Evolutionary conservation across 2,113 vertebrate genomes (phyloP).

Genomic region (Caloenas nicobarica): DNA sequence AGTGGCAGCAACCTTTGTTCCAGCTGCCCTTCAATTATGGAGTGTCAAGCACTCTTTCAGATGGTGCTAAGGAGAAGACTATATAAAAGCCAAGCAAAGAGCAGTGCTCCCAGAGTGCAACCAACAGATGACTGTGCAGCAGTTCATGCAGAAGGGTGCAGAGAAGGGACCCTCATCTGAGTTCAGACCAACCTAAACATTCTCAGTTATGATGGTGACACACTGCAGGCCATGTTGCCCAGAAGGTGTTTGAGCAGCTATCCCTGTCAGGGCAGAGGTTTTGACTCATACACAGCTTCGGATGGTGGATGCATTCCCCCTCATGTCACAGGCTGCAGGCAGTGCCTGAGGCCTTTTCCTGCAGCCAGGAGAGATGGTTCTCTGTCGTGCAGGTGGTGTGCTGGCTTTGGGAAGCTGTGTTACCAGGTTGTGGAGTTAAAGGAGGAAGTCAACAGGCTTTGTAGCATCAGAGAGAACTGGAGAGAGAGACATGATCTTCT

Average conservation of each 20-base stretch:
- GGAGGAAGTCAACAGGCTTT: not conserved
- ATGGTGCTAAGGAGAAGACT: too few relatives aligned
- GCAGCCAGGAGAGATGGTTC: not conserved
- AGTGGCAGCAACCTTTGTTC: not conserved
- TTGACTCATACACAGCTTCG: not conserved
- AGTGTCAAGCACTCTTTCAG: not conserved
- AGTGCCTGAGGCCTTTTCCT: not conserved
- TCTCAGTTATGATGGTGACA: not conserved
- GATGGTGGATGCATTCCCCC: not conserved
- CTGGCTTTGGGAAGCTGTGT: not conserved
- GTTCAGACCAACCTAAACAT: not conserved
- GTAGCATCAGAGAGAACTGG: not conserved
- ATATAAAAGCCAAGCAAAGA: rapidly evolving
- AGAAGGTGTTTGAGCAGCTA: not conserved
- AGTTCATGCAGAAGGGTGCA: too few relatives aligned
- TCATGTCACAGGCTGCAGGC: not conserved
- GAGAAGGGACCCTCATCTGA: not conserved
- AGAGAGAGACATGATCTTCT: not conserved
- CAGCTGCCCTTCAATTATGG: not conserved
- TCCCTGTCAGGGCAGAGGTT: not conserved
- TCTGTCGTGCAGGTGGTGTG: not conserved
- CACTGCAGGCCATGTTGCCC: not conserved
- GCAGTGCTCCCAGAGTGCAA: not conserved
- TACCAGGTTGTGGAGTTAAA: not conserved
- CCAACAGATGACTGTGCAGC: not conserved